These are phyloP conservation scores for Colinus virginianus DNA, from an alignment of 2,113 vertebrate genomes.

Conservation along the genomic window DNA sequence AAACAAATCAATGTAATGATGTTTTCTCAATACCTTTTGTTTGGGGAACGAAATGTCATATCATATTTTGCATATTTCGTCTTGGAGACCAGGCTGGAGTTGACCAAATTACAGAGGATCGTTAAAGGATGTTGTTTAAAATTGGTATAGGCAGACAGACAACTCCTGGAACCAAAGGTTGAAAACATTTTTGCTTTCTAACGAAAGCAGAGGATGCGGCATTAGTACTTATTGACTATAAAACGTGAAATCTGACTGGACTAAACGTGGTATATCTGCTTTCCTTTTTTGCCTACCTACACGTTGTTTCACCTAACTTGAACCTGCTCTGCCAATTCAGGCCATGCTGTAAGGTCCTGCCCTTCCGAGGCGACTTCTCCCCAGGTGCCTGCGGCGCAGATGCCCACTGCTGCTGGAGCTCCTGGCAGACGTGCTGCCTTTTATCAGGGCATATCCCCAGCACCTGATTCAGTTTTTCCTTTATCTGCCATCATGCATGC, in stretches of 20 bases:
- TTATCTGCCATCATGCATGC: not conserved
- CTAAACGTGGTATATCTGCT: not conserved
- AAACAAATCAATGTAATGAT: slow-evolving; percentile 19
- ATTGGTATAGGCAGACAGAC: not conserved
- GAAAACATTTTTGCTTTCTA: not conserved
- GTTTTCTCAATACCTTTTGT: slow-evolving; percentile 4
- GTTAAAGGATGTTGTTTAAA: not conserved
- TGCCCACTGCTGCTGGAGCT: not conserved
- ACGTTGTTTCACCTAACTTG: not conserved
- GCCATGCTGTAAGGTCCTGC: not conserved
- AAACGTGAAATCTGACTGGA: not conserved
- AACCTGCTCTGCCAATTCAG: slow-evolving; percentile 4
- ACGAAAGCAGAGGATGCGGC: not conserved
- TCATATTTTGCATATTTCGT: slow-evolving; percentile 1
- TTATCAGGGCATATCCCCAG: not conserved
- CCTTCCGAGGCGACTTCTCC: not conserved
- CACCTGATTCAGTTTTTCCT: slow-evolving; percentile 54
- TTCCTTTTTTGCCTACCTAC: not conserved
- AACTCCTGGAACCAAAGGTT: not conserved
- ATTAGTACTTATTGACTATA: not conserved
- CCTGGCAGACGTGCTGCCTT: not conserved
- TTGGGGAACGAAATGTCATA: not conserved
- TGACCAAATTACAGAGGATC: not conserved
- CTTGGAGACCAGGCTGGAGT: not conserved
- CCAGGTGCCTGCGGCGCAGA: not conserved